Percentiles rank a stretch among this genome's conserved stretches.
phyloP scores from a whole-genome alignment of 1,140 invertebrate genomes.

The Ceratina australensis region DNA sequence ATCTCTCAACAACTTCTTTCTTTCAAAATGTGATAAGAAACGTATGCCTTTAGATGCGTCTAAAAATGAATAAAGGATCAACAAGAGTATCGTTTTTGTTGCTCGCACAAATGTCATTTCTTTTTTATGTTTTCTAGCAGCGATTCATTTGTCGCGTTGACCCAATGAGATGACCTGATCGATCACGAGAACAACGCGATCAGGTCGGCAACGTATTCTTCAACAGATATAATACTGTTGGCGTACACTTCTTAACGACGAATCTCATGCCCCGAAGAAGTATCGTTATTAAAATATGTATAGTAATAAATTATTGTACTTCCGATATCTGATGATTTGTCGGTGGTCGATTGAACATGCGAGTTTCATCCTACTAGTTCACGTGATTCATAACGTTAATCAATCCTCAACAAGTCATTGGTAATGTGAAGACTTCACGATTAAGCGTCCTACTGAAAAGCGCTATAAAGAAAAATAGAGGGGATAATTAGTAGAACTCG shows the following conservation, averaged over 20 bases:
- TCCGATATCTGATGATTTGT: constrained; percentile 51
- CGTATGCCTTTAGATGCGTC: not conserved
- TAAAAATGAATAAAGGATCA: constrained; percentile 29
- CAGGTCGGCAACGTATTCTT: constrained; percentile 2
- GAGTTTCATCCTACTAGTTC: constrained; percentile 38
- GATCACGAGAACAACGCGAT: not conserved
- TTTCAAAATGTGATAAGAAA: constrained; percentile 3
- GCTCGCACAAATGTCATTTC: constrained; percentile 12
- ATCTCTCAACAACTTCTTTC: constrained; percentile 2
- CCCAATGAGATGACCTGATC: no score
- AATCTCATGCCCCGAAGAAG: constrained; percentile 24
- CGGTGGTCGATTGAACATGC: constrained; percentile 26
- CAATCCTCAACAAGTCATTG: constrained; percentile 19
- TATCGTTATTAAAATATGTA: constrained; percentile 48
- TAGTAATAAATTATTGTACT: constrained; percentile 57
- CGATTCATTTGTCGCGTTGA: no score
- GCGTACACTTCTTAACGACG: constrained; percentile 1
- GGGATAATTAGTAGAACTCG: no score
- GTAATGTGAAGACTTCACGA: not conserved
- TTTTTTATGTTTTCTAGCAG: not conserved
- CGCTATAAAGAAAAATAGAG: not conserved
- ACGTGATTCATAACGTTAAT: constrained; percentile 31
- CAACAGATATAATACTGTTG: constrained; percentile 54
- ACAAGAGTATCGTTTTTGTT: constrained; percentile 21
- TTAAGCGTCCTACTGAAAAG: not conserved